Evolutionary conservation across 2,113 vertebrate species (phyloP), one percentile per base, ranked within the genome.

Genomic region (Aptenodytes patagonicus): DNA sequence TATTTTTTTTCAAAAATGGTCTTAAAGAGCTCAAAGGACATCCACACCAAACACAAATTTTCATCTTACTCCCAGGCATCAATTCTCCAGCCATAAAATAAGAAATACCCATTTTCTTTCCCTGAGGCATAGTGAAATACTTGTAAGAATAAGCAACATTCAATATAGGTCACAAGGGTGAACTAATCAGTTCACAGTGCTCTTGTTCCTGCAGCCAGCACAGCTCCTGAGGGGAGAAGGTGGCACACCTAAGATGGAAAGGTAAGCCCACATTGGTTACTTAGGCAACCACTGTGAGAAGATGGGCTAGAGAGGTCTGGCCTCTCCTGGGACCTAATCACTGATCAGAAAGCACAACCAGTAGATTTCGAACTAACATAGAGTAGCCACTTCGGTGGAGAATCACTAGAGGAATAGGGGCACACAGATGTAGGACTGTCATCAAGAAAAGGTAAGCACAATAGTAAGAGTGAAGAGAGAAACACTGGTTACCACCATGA

Each of bases 141-240:
- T 77, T 70, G 25, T 66, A 86, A 71, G 40, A 92, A 88, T 66
- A 72, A 88, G 82, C 62, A 73, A 51, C 2, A 2, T 47, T 90
- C 88, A 80, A 38, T 72, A 91, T 3, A 81, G 85, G 78, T 82
- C 90, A 80, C 79, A 62, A 83, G 60, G 40, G 68, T 89, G 51
- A 93, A 80, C 75, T 80, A 29, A 85, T 72, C 84, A 70, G 61
- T 58, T 93, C 15, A 60, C 3, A 58, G 75, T 8, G 15, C 44
- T 84, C 84, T 40, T n/a, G 31, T 8, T 90, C 61, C 65, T 61
- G 61, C 0, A 0, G 78, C 52, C 71, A 92, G 68, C 42, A 69
- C 22, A 52, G 61, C 24, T 65, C 82, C 75, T n/a, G 49, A 69
- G 40, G 58, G 73, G 22, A 89, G 55, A 49, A 47, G 31, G 36